phyloP scores from a whole-genome alignment of 1,140 invertebrate species.

The Aphelinus certus region DNA sequence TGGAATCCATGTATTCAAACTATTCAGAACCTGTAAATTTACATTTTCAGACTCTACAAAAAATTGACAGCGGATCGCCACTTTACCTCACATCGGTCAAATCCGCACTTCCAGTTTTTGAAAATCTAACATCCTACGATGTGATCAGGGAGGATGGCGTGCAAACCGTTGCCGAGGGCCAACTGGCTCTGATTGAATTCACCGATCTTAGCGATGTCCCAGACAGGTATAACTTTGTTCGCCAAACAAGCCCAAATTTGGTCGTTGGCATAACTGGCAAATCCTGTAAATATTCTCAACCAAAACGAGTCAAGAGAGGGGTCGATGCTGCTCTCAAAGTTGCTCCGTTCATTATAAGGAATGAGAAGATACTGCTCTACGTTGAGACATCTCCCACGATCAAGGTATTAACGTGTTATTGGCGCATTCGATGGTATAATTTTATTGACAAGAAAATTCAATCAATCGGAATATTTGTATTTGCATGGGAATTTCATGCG shows the following conservation, averaged over 20 bases:
- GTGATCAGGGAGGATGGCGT: slow-evolving; percentile 45
- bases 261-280: slow-evolving; percentile 56
- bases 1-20: no score
- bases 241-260: slow-evolving; percentile 48
- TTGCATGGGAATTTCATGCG: no score
- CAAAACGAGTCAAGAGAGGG: slow-evolving; percentile 51
- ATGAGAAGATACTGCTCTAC: slow-evolving; percentile 49
- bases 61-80: no score
- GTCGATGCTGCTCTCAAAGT: slow-evolving; percentile 11
- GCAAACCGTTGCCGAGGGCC: slow-evolving; percentile 47
- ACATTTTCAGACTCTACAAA: no score
- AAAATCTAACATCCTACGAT: slow-evolving; percentile 51
- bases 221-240: slow-evolving; percentile 50
- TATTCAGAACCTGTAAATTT: no score
- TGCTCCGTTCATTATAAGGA: slow-evolving; percentile 4
- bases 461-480: no score
- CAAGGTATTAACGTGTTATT: slow-evolving; percentile 42
- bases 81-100: slow-evolving; percentile 53
- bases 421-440: no score
- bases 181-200: slow-evolving; percentile 43
- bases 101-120: slow-evolving; percentile 47
- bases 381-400: slow-evolving; percentile 43
- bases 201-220: slow-evolving; percentile 50
- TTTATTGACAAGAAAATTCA: no score
- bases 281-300: slow-evolving; percentile 44